Evolutionary conservation across 2,113 vertebrate species (phyloP).

Genomic region (Aleadryas rufinucha): DNA sequence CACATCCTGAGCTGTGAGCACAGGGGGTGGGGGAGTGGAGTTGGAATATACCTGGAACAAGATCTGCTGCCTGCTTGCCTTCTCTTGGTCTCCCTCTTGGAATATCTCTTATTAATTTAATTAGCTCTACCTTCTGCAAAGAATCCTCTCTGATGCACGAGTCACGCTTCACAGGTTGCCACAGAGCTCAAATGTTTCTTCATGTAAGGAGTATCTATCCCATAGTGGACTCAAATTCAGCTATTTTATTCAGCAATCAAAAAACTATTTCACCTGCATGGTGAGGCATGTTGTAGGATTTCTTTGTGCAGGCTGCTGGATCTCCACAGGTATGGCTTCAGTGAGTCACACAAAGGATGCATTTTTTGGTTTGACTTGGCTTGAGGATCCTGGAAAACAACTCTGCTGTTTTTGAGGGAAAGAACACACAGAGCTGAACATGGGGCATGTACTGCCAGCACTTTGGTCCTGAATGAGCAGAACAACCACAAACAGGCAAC

Average conservation of each 20-base stretch:
- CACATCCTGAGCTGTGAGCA: not conserved
- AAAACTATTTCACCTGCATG: not conserved
- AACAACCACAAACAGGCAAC: not conserved
- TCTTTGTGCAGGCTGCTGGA: not conserved
- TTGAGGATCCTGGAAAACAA: not conserved
- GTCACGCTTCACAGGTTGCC: not conserved
- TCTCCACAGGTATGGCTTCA: not conserved
- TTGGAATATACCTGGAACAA: not conserved
- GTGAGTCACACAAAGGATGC: not conserved
- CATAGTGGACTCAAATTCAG: not conserved
- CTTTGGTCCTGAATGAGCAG: not conserved
- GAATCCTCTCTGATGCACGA: not conserved
- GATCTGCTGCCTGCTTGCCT: not conserved
- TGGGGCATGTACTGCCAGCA: rapidly evolving
- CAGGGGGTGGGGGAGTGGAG: not conserved
- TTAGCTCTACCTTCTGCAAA: not conserved
- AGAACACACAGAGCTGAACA: rapidly evolving
- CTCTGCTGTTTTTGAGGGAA: not conserved
- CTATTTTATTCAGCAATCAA: not conserved
- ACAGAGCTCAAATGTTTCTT: not conserved
- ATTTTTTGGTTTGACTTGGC: not conserved
- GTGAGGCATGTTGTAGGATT: not conserved
- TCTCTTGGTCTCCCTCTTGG: not conserved
- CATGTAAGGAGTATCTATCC: not conserved
- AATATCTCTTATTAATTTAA: not conserved